Conservation (phyloP, 2,113 vertebrate species). For the Azemiops feae region DNA sequence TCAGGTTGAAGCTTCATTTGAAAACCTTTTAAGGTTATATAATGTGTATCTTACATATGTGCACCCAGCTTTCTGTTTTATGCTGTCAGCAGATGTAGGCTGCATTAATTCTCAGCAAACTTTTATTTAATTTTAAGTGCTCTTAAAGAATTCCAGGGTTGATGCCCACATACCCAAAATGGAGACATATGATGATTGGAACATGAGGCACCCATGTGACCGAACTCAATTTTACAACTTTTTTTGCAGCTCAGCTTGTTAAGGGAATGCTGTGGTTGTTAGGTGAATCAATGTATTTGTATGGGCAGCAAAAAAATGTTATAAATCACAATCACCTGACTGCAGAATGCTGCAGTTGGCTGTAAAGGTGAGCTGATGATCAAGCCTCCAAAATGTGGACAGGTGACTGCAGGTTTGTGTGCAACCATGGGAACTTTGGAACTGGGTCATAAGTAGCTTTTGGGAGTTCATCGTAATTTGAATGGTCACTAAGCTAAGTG, state of each 20-base stretch:
- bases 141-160: not conserved
- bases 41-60: not conserved
- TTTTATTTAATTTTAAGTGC: not conserved
- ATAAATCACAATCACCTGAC: not conserved
- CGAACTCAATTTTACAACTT: not conserved
- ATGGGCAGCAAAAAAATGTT: not conserved
- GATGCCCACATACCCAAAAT: not conserved
- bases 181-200: not conserved
- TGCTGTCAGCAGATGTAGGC: not conserved
- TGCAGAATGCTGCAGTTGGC: not conserved
- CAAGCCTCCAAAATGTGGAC: not conserved
- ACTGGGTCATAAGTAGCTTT: not conserved
- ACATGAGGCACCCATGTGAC: not conserved
- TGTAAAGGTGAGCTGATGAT: not conserved
- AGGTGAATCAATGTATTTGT: not conserved
- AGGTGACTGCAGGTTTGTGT: not conserved
- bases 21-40: not conserved
- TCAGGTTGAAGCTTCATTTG: not conserved
- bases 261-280: not conserved
- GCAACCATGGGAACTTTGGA: not conserved
- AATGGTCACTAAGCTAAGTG: not conserved
- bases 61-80: not conserved
- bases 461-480: not conserved
- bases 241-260: not conserved
- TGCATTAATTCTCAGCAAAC: not conserved